Conservation (phyloP, 2,797 vertebrate genomes). For the Squalus acanthias region DNA sequence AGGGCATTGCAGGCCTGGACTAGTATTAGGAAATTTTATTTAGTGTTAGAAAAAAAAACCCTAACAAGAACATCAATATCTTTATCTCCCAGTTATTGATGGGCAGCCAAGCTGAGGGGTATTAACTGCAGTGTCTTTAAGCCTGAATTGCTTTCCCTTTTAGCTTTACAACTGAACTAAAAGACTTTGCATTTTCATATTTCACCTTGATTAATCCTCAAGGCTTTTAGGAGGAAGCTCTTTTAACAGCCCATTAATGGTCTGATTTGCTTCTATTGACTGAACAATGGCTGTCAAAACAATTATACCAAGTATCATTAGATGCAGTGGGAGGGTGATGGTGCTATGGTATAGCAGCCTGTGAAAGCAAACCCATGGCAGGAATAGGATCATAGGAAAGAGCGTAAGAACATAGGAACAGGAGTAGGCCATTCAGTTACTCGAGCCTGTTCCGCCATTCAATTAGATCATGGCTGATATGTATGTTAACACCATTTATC, state of each 20-base stretch:
- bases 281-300: slow-evolving; percentile 15
- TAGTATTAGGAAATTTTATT: slow-evolving; percentile 26
- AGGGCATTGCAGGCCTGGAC: background rate
- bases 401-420: background rate
- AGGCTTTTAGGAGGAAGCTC: background rate
- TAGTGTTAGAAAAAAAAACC: background rate
- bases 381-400: background rate
- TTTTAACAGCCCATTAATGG: slow-evolving; percentile 28
- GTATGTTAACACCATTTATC: too few relatives aligned
- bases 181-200: slow-evolving; percentile 25
- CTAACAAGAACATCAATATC: slow-evolving; percentile 24
- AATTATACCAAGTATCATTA: background rate
- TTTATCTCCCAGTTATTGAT: slow-evolving; percentile 11
- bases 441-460: background rate
- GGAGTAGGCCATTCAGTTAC: background rate
- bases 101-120: background rate
- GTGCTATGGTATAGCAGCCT: background rate
- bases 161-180: slow-evolving; percentile 8
- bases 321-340: background rate
- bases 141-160: slow-evolving; percentile 14
- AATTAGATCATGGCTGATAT: background rate
- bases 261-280: background rate
- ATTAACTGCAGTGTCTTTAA: background rate
- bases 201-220: slow-evolving; percentile 33
- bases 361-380: background rate